Conservation (phyloP, 2,888 invertebrate species). For the Drosophila quinaria region DNA sequence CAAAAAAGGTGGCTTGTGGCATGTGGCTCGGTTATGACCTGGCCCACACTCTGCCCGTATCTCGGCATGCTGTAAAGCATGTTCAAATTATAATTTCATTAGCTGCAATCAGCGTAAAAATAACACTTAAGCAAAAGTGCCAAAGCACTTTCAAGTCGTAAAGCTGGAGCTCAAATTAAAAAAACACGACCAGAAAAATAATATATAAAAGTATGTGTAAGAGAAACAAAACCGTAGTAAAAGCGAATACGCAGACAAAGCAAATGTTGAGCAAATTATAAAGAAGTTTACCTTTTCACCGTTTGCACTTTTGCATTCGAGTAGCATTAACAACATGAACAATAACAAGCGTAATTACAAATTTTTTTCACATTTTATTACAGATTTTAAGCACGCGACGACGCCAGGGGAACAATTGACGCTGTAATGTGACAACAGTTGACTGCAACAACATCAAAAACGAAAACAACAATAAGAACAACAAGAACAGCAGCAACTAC, state of each 20-base stretch:
- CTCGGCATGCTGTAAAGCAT: conserved; percentile 59
- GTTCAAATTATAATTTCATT: conserved; percentile 81
- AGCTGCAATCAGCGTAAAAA: conserved; percentile 81
- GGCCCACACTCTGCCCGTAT: conserved; percentile 24
- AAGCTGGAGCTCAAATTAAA: conserved; percentile 65
- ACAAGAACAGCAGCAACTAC: conserved; percentile 27
- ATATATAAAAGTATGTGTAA: conserved; percentile 4
- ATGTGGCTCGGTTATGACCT: conserved; percentile 24
- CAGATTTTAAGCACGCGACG: conserved; percentile 74
- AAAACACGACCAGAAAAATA: conserved; percentile 32
- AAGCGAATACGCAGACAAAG: conserved; percentile 27
- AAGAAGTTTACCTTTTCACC: conserved; percentile 69
- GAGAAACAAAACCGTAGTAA: background rate
- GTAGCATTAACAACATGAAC: conserved; percentile 38
- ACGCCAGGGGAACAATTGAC: conserved; percentile 69
- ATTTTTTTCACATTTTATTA: conserved; percentile 80
- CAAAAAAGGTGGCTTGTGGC: conserved; percentile 52
- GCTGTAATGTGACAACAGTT: conserved; percentile 81
- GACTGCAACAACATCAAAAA: conserved; percentile 43
- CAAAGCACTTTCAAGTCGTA: conserved; percentile 75
- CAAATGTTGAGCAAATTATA: conserved; percentile 64
- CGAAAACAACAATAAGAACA: conserved; percentile 18
- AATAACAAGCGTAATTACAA: conserved; percentile 78
- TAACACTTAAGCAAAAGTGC: conserved; percentile 77
- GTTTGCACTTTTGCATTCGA: conserved; percentile 60